Percentiles rank a stretch among this genome's conserved stretches.
Conservation (phyloP, 2,888 invertebrate species). For the Apamea sordens region DNA sequence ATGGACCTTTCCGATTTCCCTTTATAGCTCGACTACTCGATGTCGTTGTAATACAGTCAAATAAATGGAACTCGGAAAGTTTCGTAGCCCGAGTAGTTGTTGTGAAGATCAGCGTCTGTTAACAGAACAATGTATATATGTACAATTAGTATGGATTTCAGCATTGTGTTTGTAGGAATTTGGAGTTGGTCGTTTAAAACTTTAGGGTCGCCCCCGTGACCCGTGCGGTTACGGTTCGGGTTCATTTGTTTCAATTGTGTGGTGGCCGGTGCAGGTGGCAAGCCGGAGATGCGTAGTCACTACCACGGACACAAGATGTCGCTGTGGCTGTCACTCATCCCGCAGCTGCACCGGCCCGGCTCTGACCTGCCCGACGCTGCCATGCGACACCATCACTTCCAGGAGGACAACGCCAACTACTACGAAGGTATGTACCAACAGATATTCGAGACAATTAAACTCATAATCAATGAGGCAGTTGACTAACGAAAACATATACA, state of each 20-base stretch:
- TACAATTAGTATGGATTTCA: constrained; percentile 55
- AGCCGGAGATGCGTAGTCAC: constrained; percentile 95
- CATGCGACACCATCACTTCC: constrained; percentile 96
- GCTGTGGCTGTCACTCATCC: constrained; percentile 97
- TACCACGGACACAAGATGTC: constrained; percentile 98
- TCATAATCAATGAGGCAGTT: background rate
- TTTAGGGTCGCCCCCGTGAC: constrained; percentile 72
- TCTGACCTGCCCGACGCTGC: constrained; percentile 93
- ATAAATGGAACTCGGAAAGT: constrained; percentile 50
- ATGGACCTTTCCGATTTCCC: constrained; percentile 38
- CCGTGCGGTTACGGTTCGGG: constrained; percentile 65
- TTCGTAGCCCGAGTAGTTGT: constrained; percentile 43
- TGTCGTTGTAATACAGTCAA: constrained; percentile 41
- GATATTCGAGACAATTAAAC: background rate
- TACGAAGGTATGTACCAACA: constrained; percentile 92
- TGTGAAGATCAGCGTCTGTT: constrained; percentile 51
- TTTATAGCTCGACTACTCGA: constrained; percentile 48
- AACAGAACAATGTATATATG: constrained; percentile 51
- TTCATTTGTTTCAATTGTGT: constrained; percentile 78
- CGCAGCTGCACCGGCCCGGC: constrained; percentile 96
- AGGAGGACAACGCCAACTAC: constrained; percentile 94
- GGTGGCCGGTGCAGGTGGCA: constrained; percentile 88
- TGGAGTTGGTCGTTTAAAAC: constrained; percentile 73
- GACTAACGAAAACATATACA: background rate
- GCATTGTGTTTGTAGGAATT: constrained; percentile 60